A percentile compares a stretch with the other conserved stretches of the same genome.
Conservation (phyloP, 92 coral and sea anemone genomes). For the Epizoanthus stellaris region DNA sequence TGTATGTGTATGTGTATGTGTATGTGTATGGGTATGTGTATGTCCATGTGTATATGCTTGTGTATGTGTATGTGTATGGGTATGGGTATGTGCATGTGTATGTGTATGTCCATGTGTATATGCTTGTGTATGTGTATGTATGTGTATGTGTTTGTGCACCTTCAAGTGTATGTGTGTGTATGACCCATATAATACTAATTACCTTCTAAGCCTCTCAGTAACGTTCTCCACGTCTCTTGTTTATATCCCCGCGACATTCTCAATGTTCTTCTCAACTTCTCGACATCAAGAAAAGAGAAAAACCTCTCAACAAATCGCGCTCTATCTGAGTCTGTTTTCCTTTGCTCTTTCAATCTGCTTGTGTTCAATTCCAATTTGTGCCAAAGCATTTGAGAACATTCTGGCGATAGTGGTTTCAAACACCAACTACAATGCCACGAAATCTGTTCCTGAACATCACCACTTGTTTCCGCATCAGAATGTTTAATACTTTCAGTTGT, state of each 20-base stretch:
- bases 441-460: too few relatives aligned
- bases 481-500: too few relatives aligned
- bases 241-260: conserved; percentile 7
- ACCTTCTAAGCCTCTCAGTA: conserved; percentile 15
- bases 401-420: neutral
- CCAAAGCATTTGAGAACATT: conserved; percentile 12
- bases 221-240: neutral
- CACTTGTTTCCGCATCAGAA: too few relatives aligned
- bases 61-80: too few relatives aligned
- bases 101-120: too few relatives aligned
- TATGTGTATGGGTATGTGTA: too few relatives aligned
- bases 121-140: too few relatives aligned
- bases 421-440: neutral
- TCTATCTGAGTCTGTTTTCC: conserved; percentile 18
- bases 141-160: too few relatives aligned
- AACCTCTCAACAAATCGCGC: conserved; percentile 27
- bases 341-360: neutral
- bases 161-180: too few relatives aligned
- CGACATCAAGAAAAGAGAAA: conserved; percentile 22
- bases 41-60: too few relatives aligned
- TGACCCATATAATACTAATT: neutral
- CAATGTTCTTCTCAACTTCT: conserved; percentile 28
- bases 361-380: conserved; percentile 12
- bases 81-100: too few relatives aligned
- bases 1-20: too few relatives aligned